Conservation (phyloP, 1,140 invertebrate genomes). For the Dufourea novaeangliae region DNA sequence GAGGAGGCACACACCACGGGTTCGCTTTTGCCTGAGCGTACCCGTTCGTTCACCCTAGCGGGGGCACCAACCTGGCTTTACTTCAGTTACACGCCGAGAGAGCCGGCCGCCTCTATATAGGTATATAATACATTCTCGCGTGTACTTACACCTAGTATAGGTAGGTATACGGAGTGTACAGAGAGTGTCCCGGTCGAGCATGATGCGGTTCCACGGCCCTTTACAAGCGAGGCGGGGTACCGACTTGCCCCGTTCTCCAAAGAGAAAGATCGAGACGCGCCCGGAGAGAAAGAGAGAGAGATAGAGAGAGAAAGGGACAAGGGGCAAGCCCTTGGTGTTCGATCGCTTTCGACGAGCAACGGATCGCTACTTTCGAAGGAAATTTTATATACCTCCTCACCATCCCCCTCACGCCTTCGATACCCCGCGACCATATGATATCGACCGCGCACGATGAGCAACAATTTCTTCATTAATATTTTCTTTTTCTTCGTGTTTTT, state of each 20-base stretch:
- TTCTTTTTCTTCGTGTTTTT: neutral
- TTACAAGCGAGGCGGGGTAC: slow-evolving; percentile 60
- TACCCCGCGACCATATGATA: slow-evolving; percentile 18
- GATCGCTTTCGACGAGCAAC: slow-evolving; percentile 56
- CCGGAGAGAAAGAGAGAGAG: no score
- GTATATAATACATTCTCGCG: slow-evolving; percentile 68
- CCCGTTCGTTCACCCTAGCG: slow-evolving; percentile 82
- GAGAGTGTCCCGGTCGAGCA: slow-evolving; percentile 75
- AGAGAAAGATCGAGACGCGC: slow-evolving; percentile 46
- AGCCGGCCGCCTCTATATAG: slow-evolving; percentile 71
- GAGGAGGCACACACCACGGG: slow-evolving; percentile 76
- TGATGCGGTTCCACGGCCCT: slow-evolving; percentile 69
- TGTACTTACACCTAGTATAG: slow-evolving; percentile 74
- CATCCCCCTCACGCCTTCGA: no score
- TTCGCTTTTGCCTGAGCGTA: slow-evolving; percentile 77
- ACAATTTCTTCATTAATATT: neutral
- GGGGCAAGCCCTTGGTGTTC: slow-evolving; percentile 54
- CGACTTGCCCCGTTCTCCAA: slow-evolving; percentile 62
- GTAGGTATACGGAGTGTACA: slow-evolving; percentile 71
- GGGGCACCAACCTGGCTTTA: slow-evolving; percentile 82
- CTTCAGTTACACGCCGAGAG: slow-evolving; percentile 79
- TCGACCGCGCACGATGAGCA: no score
- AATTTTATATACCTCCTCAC: no score
- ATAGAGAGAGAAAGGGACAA: slow-evolving; percentile 45
- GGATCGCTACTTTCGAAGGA: slow-evolving; percentile 54